Conservation (phyloP, 2,888 invertebrate genomes). For the Lochmaea crataegi region DNA sequence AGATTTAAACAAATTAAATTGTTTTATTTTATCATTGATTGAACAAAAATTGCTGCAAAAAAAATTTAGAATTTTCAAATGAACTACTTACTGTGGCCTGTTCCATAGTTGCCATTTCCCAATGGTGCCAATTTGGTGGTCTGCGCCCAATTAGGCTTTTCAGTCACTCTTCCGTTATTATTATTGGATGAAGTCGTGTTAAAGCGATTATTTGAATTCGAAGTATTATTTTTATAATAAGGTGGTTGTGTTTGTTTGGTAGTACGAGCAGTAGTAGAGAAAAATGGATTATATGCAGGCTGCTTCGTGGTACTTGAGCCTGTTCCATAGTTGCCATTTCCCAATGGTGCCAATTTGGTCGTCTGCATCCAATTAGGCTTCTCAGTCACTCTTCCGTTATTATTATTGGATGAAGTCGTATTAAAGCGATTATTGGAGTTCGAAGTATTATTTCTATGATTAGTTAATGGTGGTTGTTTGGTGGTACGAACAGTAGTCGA, state of each 20-base stretch:
- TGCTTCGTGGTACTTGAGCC: conserved; percentile 10
- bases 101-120: not conserved
- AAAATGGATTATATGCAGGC: conserved; percentile 30
- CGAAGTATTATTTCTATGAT: not conserved
- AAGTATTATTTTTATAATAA: not conserved
- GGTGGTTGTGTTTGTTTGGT: not conserved
- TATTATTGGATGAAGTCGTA: not conserved
- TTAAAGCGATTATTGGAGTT: not conserved
- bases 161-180: not conserved
- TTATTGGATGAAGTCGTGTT: not conserved
- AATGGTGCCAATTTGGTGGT: not conserved
- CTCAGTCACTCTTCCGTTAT: not conserved
- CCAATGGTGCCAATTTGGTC: not conserved
- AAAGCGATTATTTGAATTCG: not conserved
- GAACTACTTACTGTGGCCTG: too few species aligned
- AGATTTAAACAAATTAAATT: too few species aligned
- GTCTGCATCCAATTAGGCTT: not conserved
- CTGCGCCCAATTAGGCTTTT: not conserved
- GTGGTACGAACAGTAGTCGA: not conserved
- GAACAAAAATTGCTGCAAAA: too few species aligned
- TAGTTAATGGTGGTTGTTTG: not conserved
- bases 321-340: conserved; percentile 4
- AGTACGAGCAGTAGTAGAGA: not conserved
- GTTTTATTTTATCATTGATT: too few species aligned
- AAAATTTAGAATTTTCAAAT: too few species aligned